Evolutionary conservation across 2,797 vertebrate genomes (phyloP), one percentile per base, ranked within the genome.

Genomic region (Glossophaga mutica): DNA sequence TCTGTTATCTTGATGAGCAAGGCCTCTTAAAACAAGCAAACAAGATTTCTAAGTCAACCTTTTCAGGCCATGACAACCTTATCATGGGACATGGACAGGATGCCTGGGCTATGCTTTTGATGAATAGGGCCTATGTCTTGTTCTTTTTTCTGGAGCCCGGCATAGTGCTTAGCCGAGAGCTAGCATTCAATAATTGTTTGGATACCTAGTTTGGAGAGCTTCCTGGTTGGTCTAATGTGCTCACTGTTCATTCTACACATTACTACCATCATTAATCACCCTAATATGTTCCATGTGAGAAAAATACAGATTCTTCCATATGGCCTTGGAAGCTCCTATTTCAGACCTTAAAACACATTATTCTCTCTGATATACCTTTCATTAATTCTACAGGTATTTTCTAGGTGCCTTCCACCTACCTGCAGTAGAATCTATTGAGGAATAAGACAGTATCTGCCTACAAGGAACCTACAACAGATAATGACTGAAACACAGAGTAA

Each of bases 401-500:
- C 88, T 16, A 37, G 48, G 5, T 2, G 14, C 32, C 18, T 68
- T 71, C 22, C 32, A 14, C 15, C 15, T 3, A 59, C 29, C 12
- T 29, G 4, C 0, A 5, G 5, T 0, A 57, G 37, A 5, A 34
- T 15, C 26, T 21, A 8, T 4, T 18, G 4, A 62, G 11, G 21
- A 84, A 29, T 48, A 67, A 21, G 57, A 44, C 19, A 57, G 48
- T 0, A 0, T 6, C 55, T 50, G 9, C 32, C 39, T 5, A 2
- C 9, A 5, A 65, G 59, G 16, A 44, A 22, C 22, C 34, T n/a
- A 4, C 22, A 8, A 1, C 1, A 15, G 39, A 44, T 57, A 37
- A 59, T 0, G 10, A 59, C 2, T 12, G 9, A 7, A 26, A 8
- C 1, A 12, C 0, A 0, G 59, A 0, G 22, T 26, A 8, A 24